Conservation (phyloP, 2,888 invertebrate species). For the Cosmopolites sordidus region DNA sequence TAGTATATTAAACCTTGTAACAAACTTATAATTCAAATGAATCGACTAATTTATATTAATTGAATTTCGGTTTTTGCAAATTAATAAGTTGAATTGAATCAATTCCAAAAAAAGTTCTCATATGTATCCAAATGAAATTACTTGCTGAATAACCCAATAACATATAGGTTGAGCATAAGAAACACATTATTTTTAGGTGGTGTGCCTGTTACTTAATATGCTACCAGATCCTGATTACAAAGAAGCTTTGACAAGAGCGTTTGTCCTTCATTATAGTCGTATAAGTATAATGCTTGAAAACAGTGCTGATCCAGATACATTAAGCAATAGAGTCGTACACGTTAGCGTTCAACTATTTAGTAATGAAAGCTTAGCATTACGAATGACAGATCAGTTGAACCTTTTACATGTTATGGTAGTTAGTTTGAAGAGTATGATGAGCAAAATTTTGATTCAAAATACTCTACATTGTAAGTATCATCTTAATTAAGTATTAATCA, state of each 20-base stretch:
- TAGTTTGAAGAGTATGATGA: slow-evolving; percentile 89
- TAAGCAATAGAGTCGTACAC: slow-evolving; percentile 95
- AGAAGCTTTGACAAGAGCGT: slow-evolving; percentile 88
- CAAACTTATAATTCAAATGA: no score
- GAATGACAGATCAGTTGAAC: slow-evolving; percentile 87
- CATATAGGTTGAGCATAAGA: no score
- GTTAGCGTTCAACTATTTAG: slow-evolving; percentile 96
- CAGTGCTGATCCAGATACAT: slow-evolving; percentile 81
- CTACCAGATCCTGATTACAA: slow-evolving; percentile 86
- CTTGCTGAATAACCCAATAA: no score
- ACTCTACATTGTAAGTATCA: slow-evolving; percentile 68
- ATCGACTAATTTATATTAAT: no score
- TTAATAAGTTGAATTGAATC: no score
- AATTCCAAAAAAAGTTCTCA: no score
- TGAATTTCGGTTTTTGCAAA: no score
- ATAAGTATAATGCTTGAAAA: slow-evolving; percentile 87
- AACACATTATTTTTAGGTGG: slow-evolving; percentile 51
- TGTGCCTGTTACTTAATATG: slow-evolving; percentile 91
- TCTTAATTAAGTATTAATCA: background rate
- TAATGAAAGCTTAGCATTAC: slow-evolving; percentile 83
- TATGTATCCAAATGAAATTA: no score
- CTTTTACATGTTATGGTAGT: slow-evolving; percentile 91
- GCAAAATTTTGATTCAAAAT: slow-evolving; percentile 81
- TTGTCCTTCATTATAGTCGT: slow-evolving; percentile 93
- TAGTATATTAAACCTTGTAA: no score